Base-by-base conservation (phyloP, 2,888 invertebrate species). In the Oscheius sp. region DNA sequence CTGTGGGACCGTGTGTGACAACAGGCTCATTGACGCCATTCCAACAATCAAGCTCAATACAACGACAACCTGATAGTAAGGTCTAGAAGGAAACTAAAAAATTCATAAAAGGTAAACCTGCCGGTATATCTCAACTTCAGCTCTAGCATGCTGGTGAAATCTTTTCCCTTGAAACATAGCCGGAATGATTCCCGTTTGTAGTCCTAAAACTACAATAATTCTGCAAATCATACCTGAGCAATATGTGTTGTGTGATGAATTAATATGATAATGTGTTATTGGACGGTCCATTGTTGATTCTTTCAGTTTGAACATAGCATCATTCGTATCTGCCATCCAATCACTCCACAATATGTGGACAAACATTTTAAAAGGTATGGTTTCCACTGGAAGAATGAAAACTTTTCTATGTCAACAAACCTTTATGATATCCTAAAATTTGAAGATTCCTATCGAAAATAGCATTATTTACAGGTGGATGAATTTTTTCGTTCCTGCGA, bases 41-140 rank as follows among this genome's bases (percentile, higher is more conserved):
- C 97, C 97, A 98, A 87, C 95, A 96, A 88, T 98, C 98, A 63
- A 98, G 89, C 87, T 98, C 98, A 2, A 98, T 94, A 88, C 96
- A 97, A 82, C 94, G 91, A 90, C 97, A 98, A 0, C 98, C 98
- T 44, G 95, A 94, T 68, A 97, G 89, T 72, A 97, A 89, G 9
- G 94, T 94, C 89, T 73, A 38, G 36, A 68, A 24, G 17, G 17
- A 50, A 50, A 20, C 22, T 9, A 47, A 20, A 8, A 17, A 17
- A n/a, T n/a, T n/a, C n/a, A n/a, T n/a, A n/a, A n/a, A 14, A 38
- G 26, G 14, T 38, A 17, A 12, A 73, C 81, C 68, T 98, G 97
- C 80, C 97, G 90, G 87, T 98, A 98, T 94, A 98, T 98, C 89
- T 98, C 97, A 3, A 95, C 89, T 9, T 94, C 94, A 73, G 94